phyloP scores from a whole-genome alignment of 2,113 vertebrate genomes.

The human (Homo sapiens) region GRCh38 chr9:129234001-129234500 shows the following conservation, averaged over 20 bases:
- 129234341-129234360: background rate
- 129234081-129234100: background rate
- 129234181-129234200: background rate
- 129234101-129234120: background rate
- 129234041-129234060: background rate
- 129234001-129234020: background rate
- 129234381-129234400: background rate
- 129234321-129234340: background rate
- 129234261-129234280: background rate
- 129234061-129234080: background rate
- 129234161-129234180: rapidly evolving
- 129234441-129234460: background rate
- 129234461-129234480: background rate
- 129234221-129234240: rapidly evolving
- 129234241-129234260: background rate
- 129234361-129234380: background rate
- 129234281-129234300: background rate
- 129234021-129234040: background rate
- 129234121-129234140: rapidly evolving
- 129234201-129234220: background rate
- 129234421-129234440: background rate
- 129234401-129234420: rapidly evolving
- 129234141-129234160: rapidly evolving
- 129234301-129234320: background rate
- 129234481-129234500: rapidly evolving